Percentiles rank a stretch among this genome's conserved stretches.
Evolutionary conservation across 2,888 invertebrate species (phyloP).

Genomic region (Subacronicta megacephala): DNA sequence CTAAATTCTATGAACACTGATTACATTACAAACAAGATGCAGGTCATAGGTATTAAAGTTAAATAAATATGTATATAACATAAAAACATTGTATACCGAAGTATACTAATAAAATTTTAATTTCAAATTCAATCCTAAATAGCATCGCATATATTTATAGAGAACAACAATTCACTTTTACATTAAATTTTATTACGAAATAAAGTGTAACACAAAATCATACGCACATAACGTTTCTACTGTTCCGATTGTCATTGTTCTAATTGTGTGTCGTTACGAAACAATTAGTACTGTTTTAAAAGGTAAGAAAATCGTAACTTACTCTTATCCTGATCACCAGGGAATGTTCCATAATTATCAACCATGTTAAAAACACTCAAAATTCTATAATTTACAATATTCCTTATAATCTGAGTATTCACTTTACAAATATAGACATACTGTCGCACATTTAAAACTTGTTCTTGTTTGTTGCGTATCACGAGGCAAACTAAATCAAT

Average conservation of each 20-base stretch:
- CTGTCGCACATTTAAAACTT: constrained; percentile 17
- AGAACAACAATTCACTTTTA: background rate
- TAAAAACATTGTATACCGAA: background rate
- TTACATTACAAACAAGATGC: too few species aligned
- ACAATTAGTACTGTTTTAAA: background rate
- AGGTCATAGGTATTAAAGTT: too few species aligned
- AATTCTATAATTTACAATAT: background rate
- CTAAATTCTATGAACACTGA: too few species aligned
- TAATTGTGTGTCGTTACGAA: too few species aligned
- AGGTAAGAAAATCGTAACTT: constrained; percentile 13
- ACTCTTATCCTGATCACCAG: constrained; percentile 12
- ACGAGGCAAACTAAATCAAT: constrained; percentile 26
- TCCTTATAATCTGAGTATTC: constrained; percentile 6
- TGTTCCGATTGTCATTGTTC: too few species aligned
- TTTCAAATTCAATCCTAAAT: background rate
- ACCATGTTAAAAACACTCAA: constrained; percentile 26
- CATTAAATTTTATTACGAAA: constrained; percentile 23
- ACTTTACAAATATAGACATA: constrained; percentile 4
- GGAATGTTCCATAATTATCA: constrained; percentile 42
- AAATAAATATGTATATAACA: too few species aligned
- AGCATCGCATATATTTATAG: background rate
- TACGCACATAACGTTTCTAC: too few species aligned
- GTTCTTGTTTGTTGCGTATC: constrained; percentile 26
- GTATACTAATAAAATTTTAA: constrained; percentile 5
- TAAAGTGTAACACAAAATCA: constrained; percentile 22